Percentiles rank a stretch among this genome's conserved stretches.
Evolutionary conservation across 2,113 vertebrate species (phyloP).

Genomic region (Mus musculus): DNA sequence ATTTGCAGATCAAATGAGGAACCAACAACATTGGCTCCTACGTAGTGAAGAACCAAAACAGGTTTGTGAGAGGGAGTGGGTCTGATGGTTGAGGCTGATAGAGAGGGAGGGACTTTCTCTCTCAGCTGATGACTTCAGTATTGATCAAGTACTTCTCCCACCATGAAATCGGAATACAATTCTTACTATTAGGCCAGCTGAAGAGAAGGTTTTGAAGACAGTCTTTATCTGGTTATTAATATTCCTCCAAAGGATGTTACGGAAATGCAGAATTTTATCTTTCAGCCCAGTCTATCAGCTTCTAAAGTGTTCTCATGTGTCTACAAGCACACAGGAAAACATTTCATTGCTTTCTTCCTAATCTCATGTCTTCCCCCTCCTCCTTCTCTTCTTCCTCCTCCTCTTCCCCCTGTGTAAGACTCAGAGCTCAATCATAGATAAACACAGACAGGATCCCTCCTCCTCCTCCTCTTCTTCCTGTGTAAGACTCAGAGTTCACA

Average conservation of each 20-base stretch:
- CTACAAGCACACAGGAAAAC: not conserved
- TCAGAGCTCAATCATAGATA: not conserved
- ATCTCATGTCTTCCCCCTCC: not conserved
- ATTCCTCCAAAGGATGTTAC: not conserved
- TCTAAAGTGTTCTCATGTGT: not conserved
- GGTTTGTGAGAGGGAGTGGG: not conserved
- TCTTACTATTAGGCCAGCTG: not conserved
- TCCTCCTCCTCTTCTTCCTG: no score
- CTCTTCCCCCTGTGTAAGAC: not conserved
- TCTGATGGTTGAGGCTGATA: not conserved
- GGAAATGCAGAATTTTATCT: conserved; percentile 21
- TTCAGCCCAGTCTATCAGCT: not conserved
- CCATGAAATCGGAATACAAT: conserved; percentile 23
- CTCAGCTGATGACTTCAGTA: not conserved
- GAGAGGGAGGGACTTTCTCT: not conserved
- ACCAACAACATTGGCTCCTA: conserved; percentile 65
- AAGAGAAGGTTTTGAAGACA: conserved; percentile 1
- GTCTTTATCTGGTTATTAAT: not conserved
- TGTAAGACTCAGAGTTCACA: not conserved
- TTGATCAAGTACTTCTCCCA: not conserved
- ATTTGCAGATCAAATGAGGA: conserved; percentile 69
- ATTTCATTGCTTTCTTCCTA: not conserved
- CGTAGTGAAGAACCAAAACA: not conserved
- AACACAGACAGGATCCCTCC: not conserved
- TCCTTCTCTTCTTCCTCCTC: not conserved